phyloP scores from a whole-genome alignment of 2,888 invertebrate genomes.

The Lordiphosa andalusiaca region DNA sequence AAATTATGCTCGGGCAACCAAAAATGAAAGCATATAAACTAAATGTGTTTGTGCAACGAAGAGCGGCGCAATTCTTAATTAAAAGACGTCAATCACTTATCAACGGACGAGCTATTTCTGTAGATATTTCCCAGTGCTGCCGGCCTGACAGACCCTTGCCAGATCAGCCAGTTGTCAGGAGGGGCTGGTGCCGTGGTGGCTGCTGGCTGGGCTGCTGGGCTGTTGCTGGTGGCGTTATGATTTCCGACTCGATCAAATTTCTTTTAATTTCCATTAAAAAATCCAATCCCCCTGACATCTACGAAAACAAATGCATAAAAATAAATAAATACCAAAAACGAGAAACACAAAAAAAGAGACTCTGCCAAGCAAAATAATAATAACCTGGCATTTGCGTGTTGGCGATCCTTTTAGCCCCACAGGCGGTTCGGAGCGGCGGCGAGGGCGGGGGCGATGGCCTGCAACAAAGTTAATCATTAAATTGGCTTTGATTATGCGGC shows the following conservation, averaged over 20 bases:
- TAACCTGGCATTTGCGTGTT: constrained; percentile 55
- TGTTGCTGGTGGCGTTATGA: constrained; percentile 37
- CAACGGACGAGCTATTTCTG: constrained; percentile 64
- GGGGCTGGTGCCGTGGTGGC: no score
- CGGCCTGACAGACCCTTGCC: constrained; percentile 38
- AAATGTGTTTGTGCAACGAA: constrained; percentile 60
- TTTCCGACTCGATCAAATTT: constrained; percentile 71
- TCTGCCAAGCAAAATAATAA: constrained; percentile 33
- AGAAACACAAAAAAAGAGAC: constrained; percentile 8
- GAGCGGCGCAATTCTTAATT: constrained; percentile 74
- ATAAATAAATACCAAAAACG: constrained; percentile 50
- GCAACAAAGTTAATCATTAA: constrained; percentile 68
- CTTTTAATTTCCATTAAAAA: constrained; percentile 65
- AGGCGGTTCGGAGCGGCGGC: constrained; percentile 4
- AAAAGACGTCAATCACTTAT: constrained; percentile 75
- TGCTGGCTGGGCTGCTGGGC: no score
- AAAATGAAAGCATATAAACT: constrained; percentile 20
- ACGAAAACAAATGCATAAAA: constrained; percentile 57
- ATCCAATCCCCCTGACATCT: constrained; percentile 53
- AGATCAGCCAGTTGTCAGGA: constrained; percentile 16
- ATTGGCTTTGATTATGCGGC: constrained; percentile 70
- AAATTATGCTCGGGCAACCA: constrained; percentile 52
- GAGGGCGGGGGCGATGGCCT: constrained; percentile 25
- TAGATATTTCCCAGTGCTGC: constrained; percentile 38
- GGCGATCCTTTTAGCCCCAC: neutral